Conservation (phyloP, 2,797 vertebrate genomes). For the Siniperca scherzeri region DNA sequence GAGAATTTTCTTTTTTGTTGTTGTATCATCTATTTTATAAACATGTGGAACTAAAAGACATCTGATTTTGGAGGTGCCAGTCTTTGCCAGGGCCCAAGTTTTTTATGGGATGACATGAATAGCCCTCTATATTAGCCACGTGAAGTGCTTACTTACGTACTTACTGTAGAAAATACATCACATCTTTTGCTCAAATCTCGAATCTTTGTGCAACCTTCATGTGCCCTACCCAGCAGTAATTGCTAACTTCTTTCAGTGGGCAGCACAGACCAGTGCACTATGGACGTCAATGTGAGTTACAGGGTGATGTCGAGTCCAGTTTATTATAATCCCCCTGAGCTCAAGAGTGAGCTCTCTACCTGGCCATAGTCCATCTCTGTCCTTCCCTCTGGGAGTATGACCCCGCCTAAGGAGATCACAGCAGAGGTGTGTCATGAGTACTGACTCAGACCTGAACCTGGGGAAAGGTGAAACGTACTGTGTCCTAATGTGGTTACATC, state of each 20-base stretch:
- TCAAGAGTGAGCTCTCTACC: constrained; percentile 60
- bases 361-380: constrained; percentile 64
- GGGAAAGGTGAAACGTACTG: constrained; percentile 73
- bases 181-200: constrained; percentile 6
- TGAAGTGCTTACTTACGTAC: neutral
- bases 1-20: neutral
- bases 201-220: constrained; percentile 22
- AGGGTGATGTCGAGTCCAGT: constrained; percentile 45
- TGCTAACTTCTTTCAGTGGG: constrained; percentile 42
- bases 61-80: neutral
- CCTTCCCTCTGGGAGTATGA: constrained; percentile 69
- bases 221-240: constrained; percentile 45
- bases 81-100: neutral
- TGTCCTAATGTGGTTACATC: constrained; percentile 48
- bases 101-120: neutral
- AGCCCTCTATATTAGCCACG: neutral
- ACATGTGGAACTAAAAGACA: neutral
- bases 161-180: neutral
- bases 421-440: constrained; percentile 64
- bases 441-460: constrained; percentile 72
- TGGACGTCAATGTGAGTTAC: constrained; percentile 64
- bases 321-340: constrained; percentile 67
- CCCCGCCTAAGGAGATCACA: constrained; percentile 66
- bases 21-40: neutral
- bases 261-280: constrained; percentile 24